phyloP scores from a whole-genome alignment of 2,888 invertebrate species.

The Hipparchia semele region DNA sequence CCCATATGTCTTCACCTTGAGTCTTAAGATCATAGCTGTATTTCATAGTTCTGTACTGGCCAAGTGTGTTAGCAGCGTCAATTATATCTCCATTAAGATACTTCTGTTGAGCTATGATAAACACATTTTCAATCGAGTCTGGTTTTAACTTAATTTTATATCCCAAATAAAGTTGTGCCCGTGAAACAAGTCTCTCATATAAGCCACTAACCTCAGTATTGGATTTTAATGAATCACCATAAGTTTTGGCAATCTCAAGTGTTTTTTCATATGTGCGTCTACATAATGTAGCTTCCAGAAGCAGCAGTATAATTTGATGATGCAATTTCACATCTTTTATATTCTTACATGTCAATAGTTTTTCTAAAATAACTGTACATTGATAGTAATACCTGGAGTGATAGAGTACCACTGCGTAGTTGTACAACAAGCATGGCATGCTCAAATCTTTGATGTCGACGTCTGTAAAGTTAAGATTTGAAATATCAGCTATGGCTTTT shows the following conservation, averaged over 20 bases:
- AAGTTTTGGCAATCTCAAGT: slow-evolving; percentile 64
- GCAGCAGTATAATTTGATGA: slow-evolving; percentile 64
- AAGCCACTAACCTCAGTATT: slow-evolving; percentile 63
- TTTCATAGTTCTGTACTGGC: slow-evolving; percentile 66
- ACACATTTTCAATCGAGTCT: slow-evolving; percentile 73
- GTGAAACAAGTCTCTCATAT: slow-evolving; percentile 67
- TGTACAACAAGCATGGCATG: slow-evolving; percentile 85
- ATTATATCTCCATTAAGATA: slow-evolving; percentile 72
- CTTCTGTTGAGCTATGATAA: slow-evolving; percentile 74
- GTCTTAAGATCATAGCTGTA: slow-evolving; percentile 68
- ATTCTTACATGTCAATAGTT: slow-evolving; percentile 62
- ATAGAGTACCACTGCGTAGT: slow-evolving; percentile 90
- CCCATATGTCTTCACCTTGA: slow-evolving; percentile 79
- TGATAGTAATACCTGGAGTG: slow-evolving; percentile 89
- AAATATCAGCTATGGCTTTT: slow-evolving; percentile 85
- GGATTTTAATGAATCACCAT: slow-evolving; percentile 63
- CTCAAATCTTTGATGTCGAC: slow-evolving; percentile 65
- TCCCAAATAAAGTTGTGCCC: slow-evolving; percentile 68
- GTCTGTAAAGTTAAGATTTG: slow-evolving; percentile 77
- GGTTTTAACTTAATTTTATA: slow-evolving; percentile 58
- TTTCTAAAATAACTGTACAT: slow-evolving; percentile 78
- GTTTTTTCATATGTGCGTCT: slow-evolving; percentile 73
- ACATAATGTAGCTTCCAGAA: slow-evolving; percentile 73
- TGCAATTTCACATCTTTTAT: slow-evolving; percentile 68
- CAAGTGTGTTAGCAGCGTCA: slow-evolving; percentile 67